Evolutionary conservation across 2,888 invertebrate species (phyloP).

Genomic region (Chesias legatella): DNA sequence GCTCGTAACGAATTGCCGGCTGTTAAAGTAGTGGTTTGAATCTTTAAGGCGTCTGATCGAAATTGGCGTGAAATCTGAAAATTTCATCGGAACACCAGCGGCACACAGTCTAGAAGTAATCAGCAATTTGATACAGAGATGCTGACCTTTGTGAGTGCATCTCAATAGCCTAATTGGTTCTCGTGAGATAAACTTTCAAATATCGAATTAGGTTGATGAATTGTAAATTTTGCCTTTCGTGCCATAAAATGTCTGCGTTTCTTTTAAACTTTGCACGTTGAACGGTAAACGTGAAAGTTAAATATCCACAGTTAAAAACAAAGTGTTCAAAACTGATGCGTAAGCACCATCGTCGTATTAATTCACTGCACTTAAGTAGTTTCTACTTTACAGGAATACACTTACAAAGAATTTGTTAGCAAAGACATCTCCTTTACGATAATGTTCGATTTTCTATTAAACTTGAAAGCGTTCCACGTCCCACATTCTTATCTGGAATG

Average conservation of each 20-base stretch:
- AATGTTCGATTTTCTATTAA: conserved; percentile 81
- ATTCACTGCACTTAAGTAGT: conserved; percentile 36
- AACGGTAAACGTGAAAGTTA: conserved; percentile 11
- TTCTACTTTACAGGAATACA: conserved; percentile 50
- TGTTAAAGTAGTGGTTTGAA: conserved; percentile 53
- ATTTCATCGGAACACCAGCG: conserved; percentile 71
- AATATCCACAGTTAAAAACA: conserved; percentile 14
- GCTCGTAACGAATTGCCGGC: conserved; percentile 52
- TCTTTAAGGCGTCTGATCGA: conserved; percentile 51
- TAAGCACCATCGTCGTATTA: conserved; percentile 19
- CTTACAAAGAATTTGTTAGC: conserved; percentile 76
- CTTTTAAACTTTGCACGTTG: conserved; percentile 3
- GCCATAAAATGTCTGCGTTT: not conserved
- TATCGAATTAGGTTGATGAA: conserved; percentile 16
- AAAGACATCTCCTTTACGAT: conserved; percentile 78
- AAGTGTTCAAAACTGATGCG: conserved; percentile 15
- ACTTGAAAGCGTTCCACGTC: conserved; percentile 78
- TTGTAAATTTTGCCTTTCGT: not conserved
- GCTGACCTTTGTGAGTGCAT: conserved; percentile 46
- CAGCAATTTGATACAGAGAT: conserved; percentile 63
- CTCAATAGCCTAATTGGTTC: conserved; percentile 34
- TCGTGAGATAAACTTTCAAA: conserved; percentile 44
- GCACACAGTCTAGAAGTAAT: conserved; percentile 64
- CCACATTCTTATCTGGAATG: conserved; percentile 80
- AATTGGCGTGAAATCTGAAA: conserved; percentile 72